Evolutionary conservation across 1,140 invertebrate genomes (phyloP).

Genomic region (Panagrolaimus sp.): DNA sequence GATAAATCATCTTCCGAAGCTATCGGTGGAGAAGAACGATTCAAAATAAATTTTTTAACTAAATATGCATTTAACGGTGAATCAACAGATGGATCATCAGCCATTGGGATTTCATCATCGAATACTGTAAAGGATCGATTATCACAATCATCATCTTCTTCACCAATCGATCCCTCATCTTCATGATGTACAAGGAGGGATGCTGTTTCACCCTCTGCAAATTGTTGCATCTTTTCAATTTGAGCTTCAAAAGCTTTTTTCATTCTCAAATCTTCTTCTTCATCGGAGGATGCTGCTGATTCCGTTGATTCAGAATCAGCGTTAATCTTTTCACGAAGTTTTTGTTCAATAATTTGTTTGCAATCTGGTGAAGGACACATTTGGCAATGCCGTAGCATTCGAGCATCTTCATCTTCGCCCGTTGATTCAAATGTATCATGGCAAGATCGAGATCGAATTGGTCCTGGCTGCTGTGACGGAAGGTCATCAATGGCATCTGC

Average conservation of each 20-base stretch:
- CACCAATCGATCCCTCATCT: background rate
- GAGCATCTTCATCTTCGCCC: too few relatives aligned
- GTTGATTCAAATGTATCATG: background rate
- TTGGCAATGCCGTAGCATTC: too few relatives aligned
- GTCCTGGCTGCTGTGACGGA: background rate
- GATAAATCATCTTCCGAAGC: conserved; percentile 27
- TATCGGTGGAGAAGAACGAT: conserved; percentile 15
- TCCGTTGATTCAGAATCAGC: background rate
- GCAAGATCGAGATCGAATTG: background rate
- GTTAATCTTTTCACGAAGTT: background rate
- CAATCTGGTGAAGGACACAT: background rate
- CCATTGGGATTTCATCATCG: conserved; percentile 19
- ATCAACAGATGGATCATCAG: conserved; percentile 15
- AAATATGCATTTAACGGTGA: background rate
- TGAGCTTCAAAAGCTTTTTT: background rate
- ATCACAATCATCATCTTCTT: background rate
- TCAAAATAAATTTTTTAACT: conserved; percentile 9
- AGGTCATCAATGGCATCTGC: background rate
- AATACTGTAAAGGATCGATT: conserved; percentile 1
- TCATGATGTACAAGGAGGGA: conserved; percentile 12
- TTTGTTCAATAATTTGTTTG: too few relatives aligned
- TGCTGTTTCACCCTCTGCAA: background rate
- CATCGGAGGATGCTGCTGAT: background rate
- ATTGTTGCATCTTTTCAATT: conserved; percentile 12
- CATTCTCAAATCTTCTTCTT: background rate